Evolutionary conservation across 2,888 invertebrate genomes (phyloP).

Genomic region (Pollenia griseotomentosa): DNA sequence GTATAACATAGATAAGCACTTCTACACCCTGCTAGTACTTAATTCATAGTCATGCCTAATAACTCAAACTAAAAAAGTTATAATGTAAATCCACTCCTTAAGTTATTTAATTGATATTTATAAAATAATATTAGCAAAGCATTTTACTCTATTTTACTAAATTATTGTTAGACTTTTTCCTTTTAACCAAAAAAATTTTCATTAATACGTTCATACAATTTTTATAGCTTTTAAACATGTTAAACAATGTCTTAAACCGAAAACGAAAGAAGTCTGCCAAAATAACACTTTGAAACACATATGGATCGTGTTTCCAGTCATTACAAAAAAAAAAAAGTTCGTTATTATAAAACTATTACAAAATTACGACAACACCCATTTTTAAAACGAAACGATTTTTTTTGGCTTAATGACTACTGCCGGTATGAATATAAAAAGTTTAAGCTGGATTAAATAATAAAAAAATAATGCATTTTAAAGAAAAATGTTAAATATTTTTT

Average conservation of each 20-base stretch:
- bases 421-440: slow-evolving; percentile 18
- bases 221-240: slow-evolving; percentile 41
- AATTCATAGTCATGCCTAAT: too few relatives aligned
- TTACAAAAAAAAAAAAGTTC: slow-evolving; percentile 60
- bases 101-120: too few relatives aligned
- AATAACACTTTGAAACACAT: slow-evolving; percentile 44
- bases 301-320: slow-evolving; percentile 53
- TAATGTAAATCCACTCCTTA: too few relatives aligned
- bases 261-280: slow-evolving; percentile 17
- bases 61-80: too few relatives aligned
- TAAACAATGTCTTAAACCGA: slow-evolving; percentile 3
- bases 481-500: neutral
- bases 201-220: neutral
- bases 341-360: slow-evolving; percentile 63
- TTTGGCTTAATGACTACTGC: neutral
- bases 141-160: neutral
- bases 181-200: neutral
- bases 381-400: slow-evolving; percentile 49
- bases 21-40: too few relatives aligned
- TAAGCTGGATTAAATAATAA: slow-evolving; percentile 48
- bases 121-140: too few relatives aligned
- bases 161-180: neutral
- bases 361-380: slow-evolving; percentile 66
- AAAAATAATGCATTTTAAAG: neutral
- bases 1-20: too few relatives aligned